Conservation (phyloP, 2,797 vertebrate species). For the Sylvia borin region DNA sequence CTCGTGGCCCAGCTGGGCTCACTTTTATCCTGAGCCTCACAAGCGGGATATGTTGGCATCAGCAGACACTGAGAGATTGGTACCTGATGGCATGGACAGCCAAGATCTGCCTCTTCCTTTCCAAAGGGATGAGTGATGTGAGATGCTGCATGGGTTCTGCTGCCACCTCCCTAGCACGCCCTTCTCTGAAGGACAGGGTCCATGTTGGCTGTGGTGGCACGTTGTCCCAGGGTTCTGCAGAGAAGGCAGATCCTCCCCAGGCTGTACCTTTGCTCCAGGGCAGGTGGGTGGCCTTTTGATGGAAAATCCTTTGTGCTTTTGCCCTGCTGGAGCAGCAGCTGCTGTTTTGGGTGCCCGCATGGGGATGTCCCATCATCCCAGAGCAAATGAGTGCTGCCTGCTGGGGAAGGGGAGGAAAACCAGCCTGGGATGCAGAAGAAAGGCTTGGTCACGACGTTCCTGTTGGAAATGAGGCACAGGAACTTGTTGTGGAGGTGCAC, state of each 20-base stretch:
- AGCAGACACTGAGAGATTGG: neutral
- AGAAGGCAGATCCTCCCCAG: neutral
- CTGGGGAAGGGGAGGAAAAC: neutral
- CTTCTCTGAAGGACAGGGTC: neutral
- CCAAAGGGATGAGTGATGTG: neutral
- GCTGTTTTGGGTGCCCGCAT: neutral
- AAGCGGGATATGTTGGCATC: neutral
- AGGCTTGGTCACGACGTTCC: neutral
- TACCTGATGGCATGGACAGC: neutral
- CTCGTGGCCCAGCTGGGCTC: slow-evolving; percentile 12
- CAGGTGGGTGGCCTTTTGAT: accelerated
- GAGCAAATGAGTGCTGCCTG: neutral
- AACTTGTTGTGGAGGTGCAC: neutral
- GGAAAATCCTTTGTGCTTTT: accelerated
- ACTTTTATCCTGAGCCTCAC: slow-evolving; percentile 5
- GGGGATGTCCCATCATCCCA: accelerated
- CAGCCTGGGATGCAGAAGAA: neutral
- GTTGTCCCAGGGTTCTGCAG: accelerated
- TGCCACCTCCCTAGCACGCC: neutral
- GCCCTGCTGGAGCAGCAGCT: accelerated
- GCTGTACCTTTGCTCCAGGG: neutral
- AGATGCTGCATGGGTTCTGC: neutral
- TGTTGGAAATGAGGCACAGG: neutral
- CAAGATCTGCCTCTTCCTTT: neutral
- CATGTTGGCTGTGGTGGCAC: accelerated